phyloP scores from a whole-genome alignment of 2,113 vertebrate genomes.

The Epinephelus lanceolatus region DNA sequence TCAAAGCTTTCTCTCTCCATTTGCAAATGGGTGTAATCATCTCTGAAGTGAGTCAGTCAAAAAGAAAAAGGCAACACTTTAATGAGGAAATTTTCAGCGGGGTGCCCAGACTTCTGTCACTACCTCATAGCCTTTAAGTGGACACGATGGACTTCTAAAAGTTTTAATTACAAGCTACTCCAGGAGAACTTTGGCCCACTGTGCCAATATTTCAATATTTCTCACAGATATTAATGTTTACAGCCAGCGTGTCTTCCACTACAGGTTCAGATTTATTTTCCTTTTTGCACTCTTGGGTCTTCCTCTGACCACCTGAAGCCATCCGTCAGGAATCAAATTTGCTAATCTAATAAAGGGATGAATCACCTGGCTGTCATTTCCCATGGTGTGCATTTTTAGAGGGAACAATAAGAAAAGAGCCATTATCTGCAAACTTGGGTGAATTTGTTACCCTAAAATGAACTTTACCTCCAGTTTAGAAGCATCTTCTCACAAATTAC shows the following conservation, averaged over 20 bases:
- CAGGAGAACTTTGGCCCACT: constrained; percentile 15
- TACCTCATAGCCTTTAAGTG: constrained; percentile 22
- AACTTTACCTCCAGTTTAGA: constrained; percentile 5
- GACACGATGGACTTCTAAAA: constrained; percentile 36
- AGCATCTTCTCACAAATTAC: constrained; percentile 11
- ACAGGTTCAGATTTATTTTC: constrained; percentile 27
- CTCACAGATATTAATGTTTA: constrained; percentile 63
- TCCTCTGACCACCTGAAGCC: constrained; percentile 21
- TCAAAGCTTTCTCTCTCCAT: background rate
- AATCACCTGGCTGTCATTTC: constrained; percentile 20
- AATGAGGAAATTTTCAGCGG: constrained; percentile 32
- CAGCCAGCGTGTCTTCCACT: constrained; percentile 17
- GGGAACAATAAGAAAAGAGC: constrained; percentile 21
- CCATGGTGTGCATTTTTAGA: background rate
- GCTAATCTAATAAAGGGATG: constrained; percentile 41
- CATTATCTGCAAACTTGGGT: constrained; percentile 19
- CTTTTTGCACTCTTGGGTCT: constrained; percentile 18
- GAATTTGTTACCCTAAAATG: constrained; percentile 22
- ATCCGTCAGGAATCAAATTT: constrained; percentile 43
- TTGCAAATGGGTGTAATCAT: constrained; percentile 25
- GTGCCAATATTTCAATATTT: constrained; percentile 52
- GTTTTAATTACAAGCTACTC: constrained; percentile 56
- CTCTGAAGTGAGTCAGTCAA: constrained; percentile 7
- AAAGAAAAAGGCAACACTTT: constrained; percentile 20
- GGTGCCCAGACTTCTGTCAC: constrained; percentile 12